A percentile compares a stretch with the other conserved stretches of the same genome.
Conservation (phyloP, 1,140 invertebrate species). For the Phenacoccus solenopsis region DNA sequence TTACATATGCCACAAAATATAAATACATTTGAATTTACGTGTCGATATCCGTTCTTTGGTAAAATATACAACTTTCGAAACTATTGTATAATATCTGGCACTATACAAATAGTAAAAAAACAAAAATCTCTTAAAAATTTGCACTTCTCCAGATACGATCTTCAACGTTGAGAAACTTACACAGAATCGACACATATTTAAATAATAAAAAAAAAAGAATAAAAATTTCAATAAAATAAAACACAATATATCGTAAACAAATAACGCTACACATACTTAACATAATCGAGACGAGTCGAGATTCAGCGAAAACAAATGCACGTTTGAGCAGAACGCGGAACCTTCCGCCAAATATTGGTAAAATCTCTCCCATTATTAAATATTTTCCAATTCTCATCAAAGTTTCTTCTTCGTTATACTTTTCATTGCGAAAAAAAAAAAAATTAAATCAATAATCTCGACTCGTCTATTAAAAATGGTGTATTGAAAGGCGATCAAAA, state of each 20-base stretch:
- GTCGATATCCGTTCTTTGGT: neutral
- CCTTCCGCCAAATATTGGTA: neutral
- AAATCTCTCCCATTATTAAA: neutral
- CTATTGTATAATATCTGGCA: neutral
- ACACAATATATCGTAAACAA: no score
- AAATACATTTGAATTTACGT: neutral
- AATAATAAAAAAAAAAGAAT: no score
- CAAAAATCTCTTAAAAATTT: no score
- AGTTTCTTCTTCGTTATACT: no score
- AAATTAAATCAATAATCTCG: no score
- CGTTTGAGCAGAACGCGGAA: neutral
- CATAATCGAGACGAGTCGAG: neutral
- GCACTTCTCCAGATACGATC: no score
- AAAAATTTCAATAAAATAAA: no score
- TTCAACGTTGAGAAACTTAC: no score
- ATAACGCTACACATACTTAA: neutral
- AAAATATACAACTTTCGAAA: neutral
- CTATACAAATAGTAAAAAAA: neutral
- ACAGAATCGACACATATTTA: no score
- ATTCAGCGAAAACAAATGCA: neutral
- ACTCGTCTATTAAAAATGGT: neutral
- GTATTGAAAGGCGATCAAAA: neutral
- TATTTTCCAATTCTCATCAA: no score
- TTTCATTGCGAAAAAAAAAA: no score
- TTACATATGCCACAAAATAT: constrained; percentile 3